These are phyloP conservation scores for Ophioninae sp. DNA, from an alignment of 2,888 invertebrate genomes.

Conservation along the genomic window DNA sequence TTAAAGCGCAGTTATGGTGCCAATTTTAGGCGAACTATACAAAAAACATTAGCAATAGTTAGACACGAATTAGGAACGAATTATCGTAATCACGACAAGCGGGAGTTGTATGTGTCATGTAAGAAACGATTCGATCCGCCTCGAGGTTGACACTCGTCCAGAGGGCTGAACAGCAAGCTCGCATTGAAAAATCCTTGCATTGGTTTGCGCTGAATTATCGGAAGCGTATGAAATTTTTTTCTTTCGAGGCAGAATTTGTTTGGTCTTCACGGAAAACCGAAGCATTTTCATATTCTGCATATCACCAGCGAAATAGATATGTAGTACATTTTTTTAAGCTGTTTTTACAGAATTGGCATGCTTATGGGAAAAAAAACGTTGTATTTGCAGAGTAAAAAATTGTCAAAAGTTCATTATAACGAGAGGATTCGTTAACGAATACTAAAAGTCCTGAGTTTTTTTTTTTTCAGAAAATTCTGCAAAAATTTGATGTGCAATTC, in stretches of 20 bases:
- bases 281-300: background rate
- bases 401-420: background rate
- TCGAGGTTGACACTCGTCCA: background rate
- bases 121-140: slow-evolving; percentile 20
- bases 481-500: background rate
- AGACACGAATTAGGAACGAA: background rate
- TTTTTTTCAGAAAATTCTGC: background rate
- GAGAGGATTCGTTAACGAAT: background rate
- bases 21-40: slow-evolving; percentile 21
- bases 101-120: slow-evolving; percentile 6
- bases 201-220: background rate
- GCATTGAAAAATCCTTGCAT: background rate
- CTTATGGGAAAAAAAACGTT: background rate
- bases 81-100: background rate
- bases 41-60: background rate
- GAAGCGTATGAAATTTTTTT: background rate
- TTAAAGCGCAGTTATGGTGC: background rate
- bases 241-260: background rate
- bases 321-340: background rate
- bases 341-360: background rate
- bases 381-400: background rate
- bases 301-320: background rate
- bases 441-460: background rate
- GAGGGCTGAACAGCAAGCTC: background rate
- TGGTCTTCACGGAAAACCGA: background rate